phyloP scores from a whole-genome alignment of 2,113 vertebrate species.

The Apteryx owenii region DNA sequence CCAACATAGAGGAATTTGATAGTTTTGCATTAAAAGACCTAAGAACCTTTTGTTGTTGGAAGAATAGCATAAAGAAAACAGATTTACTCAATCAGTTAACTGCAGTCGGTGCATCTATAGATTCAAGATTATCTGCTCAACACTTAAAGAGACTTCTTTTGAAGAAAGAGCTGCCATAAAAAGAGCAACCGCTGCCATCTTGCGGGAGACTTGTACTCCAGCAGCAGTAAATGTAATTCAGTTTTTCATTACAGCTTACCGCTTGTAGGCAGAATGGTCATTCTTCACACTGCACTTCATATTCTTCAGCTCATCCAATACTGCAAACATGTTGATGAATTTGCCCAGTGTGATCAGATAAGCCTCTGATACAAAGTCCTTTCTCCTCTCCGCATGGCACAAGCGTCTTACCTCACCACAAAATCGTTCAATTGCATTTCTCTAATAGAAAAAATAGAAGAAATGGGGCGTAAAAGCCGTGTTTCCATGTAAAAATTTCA shows the following conservation, averaged over 20 bases:
- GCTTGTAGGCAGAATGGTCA: slow-evolving; percentile 95
- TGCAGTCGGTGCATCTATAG: not conserved
- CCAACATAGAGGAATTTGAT: not conserved
- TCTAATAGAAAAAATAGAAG: slow-evolving; percentile 68
- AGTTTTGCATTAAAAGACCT: not conserved
- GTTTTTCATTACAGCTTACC: slow-evolving; percentile 73
- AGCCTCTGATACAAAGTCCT: slow-evolving; percentile 97
- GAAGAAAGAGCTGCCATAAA: not conserved
- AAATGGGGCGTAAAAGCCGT: not conserved
- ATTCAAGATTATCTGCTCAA: not conserved
- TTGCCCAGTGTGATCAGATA: slow-evolving; percentile 95
- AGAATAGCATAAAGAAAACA: not conserved
- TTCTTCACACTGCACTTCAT: slow-evolving; percentile 99
- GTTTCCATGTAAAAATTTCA: not conserved
- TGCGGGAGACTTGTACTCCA: slow-evolving; percentile 12
- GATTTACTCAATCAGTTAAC: not conserved
- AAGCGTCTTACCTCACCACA: slow-evolving; percentile 94
- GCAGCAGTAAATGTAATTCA: not conserved
- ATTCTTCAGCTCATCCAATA: slow-evolving; percentile 96
- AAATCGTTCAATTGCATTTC: slow-evolving; percentile 94
- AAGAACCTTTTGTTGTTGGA: not conserved
- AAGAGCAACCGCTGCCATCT: slow-evolving; percentile 74
- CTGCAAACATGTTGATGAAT: slow-evolving; percentile 99
- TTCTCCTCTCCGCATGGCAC: slow-evolving; percentile 93
- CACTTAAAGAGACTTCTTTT: rapidly evolving